phyloP scores from a whole-genome alignment of 2,888 invertebrate genomes.

The Agrenia bidenticulata region DNA sequence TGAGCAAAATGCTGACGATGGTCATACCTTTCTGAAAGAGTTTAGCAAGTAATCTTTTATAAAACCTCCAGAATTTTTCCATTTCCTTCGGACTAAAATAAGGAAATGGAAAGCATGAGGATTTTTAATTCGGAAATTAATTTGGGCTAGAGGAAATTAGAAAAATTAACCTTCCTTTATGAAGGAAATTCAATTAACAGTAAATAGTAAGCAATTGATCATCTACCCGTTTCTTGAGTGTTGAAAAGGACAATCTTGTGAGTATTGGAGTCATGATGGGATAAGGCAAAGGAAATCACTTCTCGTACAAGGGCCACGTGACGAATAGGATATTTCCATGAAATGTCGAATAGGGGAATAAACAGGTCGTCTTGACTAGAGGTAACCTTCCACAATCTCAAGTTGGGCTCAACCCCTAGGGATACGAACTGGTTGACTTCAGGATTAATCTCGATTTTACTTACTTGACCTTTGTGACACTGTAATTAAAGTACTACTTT shows the following conservation, averaged over 20 bases:
- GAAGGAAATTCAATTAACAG: conserved; percentile 1
- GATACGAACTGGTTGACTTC: conserved; percentile 48
- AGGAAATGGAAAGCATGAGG: conserved; percentile 33
- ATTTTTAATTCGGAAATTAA: conserved; percentile 1
- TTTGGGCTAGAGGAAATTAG: conserved; percentile 14
- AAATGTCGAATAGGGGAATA: conserved; percentile 48
- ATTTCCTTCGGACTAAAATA: conserved; percentile 11
- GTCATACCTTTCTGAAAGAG: conserved; percentile 46
- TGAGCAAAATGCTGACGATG: conserved; percentile 41
- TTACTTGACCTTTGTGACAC: conserved; percentile 47
- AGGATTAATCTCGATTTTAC: conserved; percentile 41
- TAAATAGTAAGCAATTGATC: conserved; percentile 2
- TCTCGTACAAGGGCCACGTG: conserved; percentile 44
- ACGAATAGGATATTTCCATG: conserved; percentile 48
- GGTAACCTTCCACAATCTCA: conserved; percentile 50
- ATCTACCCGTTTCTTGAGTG: conserved; percentile 45
- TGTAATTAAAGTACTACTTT: conserved; percentile 8
- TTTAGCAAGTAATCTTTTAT: conserved; percentile 16
- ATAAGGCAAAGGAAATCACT: conserved; percentile 45
- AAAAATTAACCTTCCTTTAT: too few relatives aligned
- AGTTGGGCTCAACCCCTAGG: conserved; percentile 42
- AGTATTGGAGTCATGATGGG: conserved; percentile 40
- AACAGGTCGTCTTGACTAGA: conserved; percentile 43
- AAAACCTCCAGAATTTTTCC: not conserved
- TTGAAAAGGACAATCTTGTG: conserved; percentile 51